phyloP scores from a whole-genome alignment of 2,888 invertebrate genomes.

The Nymphalis c-album region DNA sequence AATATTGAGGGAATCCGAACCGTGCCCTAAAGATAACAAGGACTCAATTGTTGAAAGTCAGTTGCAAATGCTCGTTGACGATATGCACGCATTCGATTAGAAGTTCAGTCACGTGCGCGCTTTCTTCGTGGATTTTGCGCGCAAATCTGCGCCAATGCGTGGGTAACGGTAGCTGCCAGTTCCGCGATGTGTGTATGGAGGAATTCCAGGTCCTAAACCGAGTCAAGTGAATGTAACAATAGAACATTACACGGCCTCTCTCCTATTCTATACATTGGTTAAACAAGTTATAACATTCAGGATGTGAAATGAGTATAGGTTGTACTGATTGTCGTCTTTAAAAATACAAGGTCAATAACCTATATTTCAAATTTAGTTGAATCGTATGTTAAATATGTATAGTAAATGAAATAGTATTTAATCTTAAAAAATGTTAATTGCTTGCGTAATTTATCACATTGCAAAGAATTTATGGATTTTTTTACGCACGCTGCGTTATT shows the following conservation, averaged over 20 bases:
- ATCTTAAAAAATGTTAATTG: slow-evolving; percentile 38
- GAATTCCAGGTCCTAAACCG: slow-evolving; percentile 42
- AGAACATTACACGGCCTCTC: slow-evolving; percentile 35
- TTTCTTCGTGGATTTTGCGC: slow-evolving; percentile 78
- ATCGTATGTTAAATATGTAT: not conserved
- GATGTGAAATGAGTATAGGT: slow-evolving; percentile 23
- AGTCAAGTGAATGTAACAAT: slow-evolving; percentile 35
- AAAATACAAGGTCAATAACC: not conserved
- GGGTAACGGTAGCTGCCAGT: slow-evolving; percentile 73
- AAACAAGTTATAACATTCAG: slow-evolving; percentile 31
- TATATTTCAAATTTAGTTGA: not conserved
- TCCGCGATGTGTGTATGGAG: slow-evolving; percentile 64
- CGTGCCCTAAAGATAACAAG: slow-evolving; percentile 51
- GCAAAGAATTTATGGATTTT: slow-evolving; percentile 14
- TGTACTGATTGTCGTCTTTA: not conserved
- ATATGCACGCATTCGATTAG: slow-evolving; percentile 58
- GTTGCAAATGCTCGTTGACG: slow-evolving; percentile 41
- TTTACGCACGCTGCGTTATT: slow-evolving; percentile 35
- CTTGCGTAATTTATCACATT: slow-evolving; percentile 19
- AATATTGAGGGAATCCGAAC: slow-evolving; percentile 50
- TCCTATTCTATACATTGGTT: slow-evolving; percentile 22
- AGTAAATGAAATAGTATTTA: not conserved
- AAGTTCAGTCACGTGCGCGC: slow-evolving; percentile 74
- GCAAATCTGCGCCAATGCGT: slow-evolving; percentile 68
- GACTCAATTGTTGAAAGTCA: slow-evolving; percentile 37